Conservation (phyloP, 2,888 invertebrate species). For the Spialia ferax region DNA sequence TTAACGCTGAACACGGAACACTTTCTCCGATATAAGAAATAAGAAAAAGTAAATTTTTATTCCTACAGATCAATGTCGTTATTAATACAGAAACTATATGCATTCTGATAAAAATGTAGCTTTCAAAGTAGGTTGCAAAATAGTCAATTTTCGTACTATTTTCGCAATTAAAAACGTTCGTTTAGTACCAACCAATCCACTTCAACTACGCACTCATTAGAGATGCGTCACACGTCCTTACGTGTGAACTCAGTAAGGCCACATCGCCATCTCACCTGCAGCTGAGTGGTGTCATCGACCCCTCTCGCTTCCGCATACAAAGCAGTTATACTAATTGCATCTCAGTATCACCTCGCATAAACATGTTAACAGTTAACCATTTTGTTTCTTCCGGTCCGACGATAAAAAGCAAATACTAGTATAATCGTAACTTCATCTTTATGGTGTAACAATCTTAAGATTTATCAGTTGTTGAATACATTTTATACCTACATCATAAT, state of each 20-base stretch:
- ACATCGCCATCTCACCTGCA: slow-evolving; percentile 7
- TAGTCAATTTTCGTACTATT: too few relatives aligned
- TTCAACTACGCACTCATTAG: too few relatives aligned
- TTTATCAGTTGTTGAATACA: not conserved
- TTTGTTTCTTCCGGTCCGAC: not conserved
- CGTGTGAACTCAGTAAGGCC: not conserved
- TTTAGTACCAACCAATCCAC: too few relatives aligned
- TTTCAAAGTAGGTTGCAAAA: too few relatives aligned
- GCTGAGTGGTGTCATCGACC: slow-evolving; percentile 1
- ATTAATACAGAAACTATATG: too few relatives aligned
- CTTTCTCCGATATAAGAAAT: too few relatives aligned
- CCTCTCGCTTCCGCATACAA: slow-evolving; percentile 19
- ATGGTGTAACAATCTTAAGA: not conserved
- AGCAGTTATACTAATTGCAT: slow-evolving; percentile 25
- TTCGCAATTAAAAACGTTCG: too few relatives aligned
- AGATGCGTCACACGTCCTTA: not conserved
- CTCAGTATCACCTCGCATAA: slow-evolving; percentile 18
- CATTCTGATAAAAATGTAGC: too few relatives aligned
- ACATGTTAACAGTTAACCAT: slow-evolving; percentile 19
- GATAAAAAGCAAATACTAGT: not conserved
- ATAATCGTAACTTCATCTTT: not conserved
- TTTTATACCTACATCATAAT: not conserved
- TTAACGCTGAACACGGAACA: too few relatives aligned
- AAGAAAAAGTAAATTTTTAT: too few relatives aligned
- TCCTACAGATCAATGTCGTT: too few relatives aligned